phyloP scores from a whole-genome alignment of 2,888 invertebrate species.

The Portevinia maculata region DNA sequence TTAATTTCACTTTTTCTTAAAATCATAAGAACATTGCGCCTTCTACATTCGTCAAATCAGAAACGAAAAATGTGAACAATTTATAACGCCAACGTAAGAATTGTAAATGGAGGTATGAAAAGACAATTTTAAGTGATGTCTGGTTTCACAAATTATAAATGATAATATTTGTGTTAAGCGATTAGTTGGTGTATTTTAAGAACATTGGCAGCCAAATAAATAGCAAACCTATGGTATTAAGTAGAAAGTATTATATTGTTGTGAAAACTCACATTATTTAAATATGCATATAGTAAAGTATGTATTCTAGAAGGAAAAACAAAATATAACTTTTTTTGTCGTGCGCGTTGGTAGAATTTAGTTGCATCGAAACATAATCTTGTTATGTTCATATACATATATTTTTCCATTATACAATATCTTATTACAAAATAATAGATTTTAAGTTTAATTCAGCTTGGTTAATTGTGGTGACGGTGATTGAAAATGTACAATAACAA shows the following conservation, averaged over 20 bases:
- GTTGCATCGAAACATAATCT: constrained; percentile 50
- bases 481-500: constrained; percentile 65
- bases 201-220: constrained; percentile 69
- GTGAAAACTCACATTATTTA: constrained; percentile 67
- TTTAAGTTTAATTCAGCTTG: constrained; percentile 45
- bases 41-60: background rate
- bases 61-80: background rate
- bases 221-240: constrained; percentile 72
- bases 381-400: constrained; percentile 56
- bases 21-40: background rate
- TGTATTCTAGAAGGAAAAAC: constrained; percentile 32
- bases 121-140: constrained; percentile 35
- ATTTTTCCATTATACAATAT: constrained; percentile 54
- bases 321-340: constrained; percentile 38
- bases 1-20: background rate
- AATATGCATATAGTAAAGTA: constrained; percentile 37
- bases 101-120: constrained; percentile 21
- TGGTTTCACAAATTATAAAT: constrained; percentile 66
- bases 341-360: constrained; percentile 63
- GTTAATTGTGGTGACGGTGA: constrained; percentile 65
- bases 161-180: constrained; percentile 50
- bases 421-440: constrained; percentile 18
- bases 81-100: constrained; percentile 19
- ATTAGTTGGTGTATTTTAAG: constrained; percentile 47
- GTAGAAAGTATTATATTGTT: constrained; percentile 73